Percentiles rank a stretch among this genome's conserved stretches.
These are phyloP conservation scores for Aepyceros melampus DNA, from an alignment of 2,113 vertebrate species.

Conservation along the genomic window DNA sequence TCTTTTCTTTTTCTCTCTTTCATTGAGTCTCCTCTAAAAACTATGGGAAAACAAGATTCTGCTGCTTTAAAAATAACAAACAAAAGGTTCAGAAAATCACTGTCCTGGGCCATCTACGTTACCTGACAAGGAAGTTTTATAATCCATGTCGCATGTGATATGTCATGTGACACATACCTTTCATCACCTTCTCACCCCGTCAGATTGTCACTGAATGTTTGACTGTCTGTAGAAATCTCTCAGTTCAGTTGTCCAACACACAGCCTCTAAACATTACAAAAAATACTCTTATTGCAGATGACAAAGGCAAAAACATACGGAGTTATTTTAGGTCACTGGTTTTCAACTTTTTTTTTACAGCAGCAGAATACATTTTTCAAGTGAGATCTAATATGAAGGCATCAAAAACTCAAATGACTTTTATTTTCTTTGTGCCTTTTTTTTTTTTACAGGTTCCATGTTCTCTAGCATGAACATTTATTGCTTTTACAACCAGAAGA, in stretches of 20 bases:
- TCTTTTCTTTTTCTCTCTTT: slow-evolving; percentile 18
- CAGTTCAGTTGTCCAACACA: not conserved
- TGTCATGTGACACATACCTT: not conserved
- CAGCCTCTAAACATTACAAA: not conserved
- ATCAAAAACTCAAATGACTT: not conserved
- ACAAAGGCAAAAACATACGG: not conserved
- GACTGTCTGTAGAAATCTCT: not conserved
- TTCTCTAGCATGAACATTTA: slow-evolving; percentile 21
- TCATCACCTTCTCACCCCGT: not conserved
- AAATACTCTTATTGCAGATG: not conserved
- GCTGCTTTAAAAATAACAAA: not conserved
- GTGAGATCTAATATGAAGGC: not conserved
- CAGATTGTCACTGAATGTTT: not conserved
- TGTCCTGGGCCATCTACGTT: not conserved
- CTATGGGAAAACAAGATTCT: not conserved
- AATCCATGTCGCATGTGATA: not conserved
- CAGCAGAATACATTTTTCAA: not conserved
- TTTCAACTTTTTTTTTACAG: not conserved
- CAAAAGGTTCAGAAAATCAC: not conserved
- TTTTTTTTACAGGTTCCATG: slow-evolving; percentile 23
- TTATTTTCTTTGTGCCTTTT: slow-evolving; percentile 39
- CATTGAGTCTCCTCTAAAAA: not conserved
- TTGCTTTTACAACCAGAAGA: slow-evolving; percentile 36
- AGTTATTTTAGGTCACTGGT: not conserved
- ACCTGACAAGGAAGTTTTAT: not conserved